These are phyloP conservation scores for Hemithea aestivaria DNA, from an alignment of 2,888 invertebrate species.

Conservation along the genomic window DNA sequence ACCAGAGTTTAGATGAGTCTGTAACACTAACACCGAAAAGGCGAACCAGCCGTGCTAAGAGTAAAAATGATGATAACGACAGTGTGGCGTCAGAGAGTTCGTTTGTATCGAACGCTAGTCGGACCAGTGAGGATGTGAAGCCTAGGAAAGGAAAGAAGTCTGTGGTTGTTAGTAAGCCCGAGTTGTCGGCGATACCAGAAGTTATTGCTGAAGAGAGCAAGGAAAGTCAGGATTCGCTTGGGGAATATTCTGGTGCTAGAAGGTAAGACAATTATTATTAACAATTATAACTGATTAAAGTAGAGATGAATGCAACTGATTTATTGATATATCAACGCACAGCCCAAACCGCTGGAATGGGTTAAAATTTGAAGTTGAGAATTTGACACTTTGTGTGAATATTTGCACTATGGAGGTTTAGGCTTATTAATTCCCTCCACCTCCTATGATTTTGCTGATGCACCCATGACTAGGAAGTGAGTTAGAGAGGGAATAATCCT, in stretches of 20 bases:
- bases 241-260: conserved; percentile 51
- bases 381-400: too few species aligned
- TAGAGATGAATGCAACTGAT: too few species aligned
- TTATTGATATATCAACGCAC: too few species aligned
- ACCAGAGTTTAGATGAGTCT: conserved; percentile 39
- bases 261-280: conserved; percentile 42
- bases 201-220: conserved; percentile 47
- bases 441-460: too few species aligned
- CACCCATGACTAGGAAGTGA: too few species aligned
- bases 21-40: conserved; percentile 48
- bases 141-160: conserved; percentile 55
- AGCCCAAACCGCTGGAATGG: too few species aligned
- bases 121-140: conserved; percentile 28
- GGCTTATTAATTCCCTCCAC: too few species aligned
- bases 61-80: conserved; percentile 55
- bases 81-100: conserved; percentile 59
- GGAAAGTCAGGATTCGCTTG: conserved; percentile 32
- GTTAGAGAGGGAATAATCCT: too few species aligned
- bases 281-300: too few species aligned
- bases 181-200: conserved; percentile 69
- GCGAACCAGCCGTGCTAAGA: conserved; percentile 28
- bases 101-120: conserved; percentile 47
- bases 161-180: conserved; percentile 51
- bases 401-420: too few species aligned
- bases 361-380: too few species aligned